These are phyloP conservation scores for Oscheius sp. DNA, from an alignment of 2,888 invertebrate species.

Conservation along the genomic window DNA sequence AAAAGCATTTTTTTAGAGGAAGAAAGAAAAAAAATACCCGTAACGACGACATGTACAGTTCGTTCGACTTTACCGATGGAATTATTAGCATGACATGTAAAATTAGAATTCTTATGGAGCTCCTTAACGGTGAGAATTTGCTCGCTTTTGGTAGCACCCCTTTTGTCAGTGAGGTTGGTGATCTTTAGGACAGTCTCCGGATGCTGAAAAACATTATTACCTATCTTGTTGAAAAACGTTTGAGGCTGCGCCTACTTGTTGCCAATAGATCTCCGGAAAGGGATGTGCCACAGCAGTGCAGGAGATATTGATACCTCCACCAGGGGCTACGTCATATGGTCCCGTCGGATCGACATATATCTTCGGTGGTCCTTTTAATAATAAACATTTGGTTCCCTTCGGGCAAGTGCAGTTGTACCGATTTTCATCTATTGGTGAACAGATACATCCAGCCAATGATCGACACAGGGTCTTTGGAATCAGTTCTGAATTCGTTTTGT, in stretches of 20 bases:
- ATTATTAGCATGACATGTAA: constrained; percentile 66
- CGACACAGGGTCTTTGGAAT: constrained; percentile 67
- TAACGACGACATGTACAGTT: constrained; percentile 60
- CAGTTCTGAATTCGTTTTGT: constrained; percentile 67
- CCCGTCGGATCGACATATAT: constrained; percentile 66
- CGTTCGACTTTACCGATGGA: constrained; percentile 56
- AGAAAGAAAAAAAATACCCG: constrained; percentile 37
- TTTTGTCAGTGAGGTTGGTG: constrained; percentile 31
- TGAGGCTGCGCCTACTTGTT: constrained; percentile 41
- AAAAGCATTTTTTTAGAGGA: background rate
- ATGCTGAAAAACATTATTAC: too few relatives aligned
- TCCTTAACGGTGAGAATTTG: constrained; percentile 66
- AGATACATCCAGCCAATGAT: constrained; percentile 64
- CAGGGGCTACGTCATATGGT: constrained; percentile 66
- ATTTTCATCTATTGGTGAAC: constrained; percentile 59
- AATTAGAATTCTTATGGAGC: constrained; percentile 62
- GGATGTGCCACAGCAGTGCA: constrained; percentile 68
- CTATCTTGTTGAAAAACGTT: too few relatives aligned
- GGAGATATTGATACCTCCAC: constrained; percentile 68
- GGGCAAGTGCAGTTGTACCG: constrained; percentile 65
- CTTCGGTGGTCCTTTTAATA: constrained; percentile 64
- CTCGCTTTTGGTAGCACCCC: constrained; percentile 42
- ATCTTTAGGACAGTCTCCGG: too few relatives aligned
- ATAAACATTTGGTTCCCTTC: constrained; percentile 61
- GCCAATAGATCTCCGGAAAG: constrained; percentile 68